Evolutionary conservation across 2,888 invertebrate genomes (phyloP).

Genomic region (Lomographa bimaculata): DNA sequence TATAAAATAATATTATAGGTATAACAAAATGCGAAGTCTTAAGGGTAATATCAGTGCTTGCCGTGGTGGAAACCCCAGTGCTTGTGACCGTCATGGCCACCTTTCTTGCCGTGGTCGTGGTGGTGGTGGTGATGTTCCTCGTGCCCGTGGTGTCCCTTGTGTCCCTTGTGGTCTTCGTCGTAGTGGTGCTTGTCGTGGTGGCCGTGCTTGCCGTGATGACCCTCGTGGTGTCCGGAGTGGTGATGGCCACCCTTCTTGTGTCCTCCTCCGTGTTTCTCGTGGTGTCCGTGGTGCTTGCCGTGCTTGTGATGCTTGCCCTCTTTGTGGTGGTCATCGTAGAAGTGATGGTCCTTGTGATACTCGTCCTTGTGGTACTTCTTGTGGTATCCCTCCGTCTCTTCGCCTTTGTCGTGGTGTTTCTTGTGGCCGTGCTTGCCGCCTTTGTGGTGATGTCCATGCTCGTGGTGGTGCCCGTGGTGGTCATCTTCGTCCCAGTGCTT

Average conservation of each 20-base stretch:
- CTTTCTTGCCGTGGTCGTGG: conserved; percentile 91
- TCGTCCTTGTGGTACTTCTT: conserved; percentile 94
- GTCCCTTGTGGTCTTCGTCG: conserved; percentile 91
- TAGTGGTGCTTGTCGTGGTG: conserved; percentile 92
- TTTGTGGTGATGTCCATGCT: conserved; percentile 90
- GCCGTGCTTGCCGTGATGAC: conserved; percentile 91
- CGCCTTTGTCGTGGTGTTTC: conserved; percentile 93
- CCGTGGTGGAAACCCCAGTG: conserved; percentile 88
- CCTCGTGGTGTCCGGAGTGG: conserved; percentile 89
- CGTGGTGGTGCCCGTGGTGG: conserved; percentile 90
- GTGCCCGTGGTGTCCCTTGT: conserved; percentile 90
- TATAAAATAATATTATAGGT: conserved; percentile 54
- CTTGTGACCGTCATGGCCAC: conserved; percentile 89
- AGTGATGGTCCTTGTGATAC: conserved; percentile 93
- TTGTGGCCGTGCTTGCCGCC: conserved; percentile 91
- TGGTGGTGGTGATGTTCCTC: conserved; percentile 90
- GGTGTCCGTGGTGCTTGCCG: conserved; percentile 90
- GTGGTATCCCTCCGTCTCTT: conserved; percentile 92
- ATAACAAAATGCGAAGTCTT: conserved; percentile 50
- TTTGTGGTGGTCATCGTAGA: conserved; percentile 94
- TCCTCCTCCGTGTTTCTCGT: conserved; percentile 89
- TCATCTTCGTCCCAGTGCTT: conserved; percentile 90
- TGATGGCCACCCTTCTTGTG: conserved; percentile 93
- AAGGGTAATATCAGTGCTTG: conserved; percentile 72
- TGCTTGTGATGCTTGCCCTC: conserved; percentile 93